These are phyloP conservation scores for Holothuria leucospilota DNA, from an alignment of 53 echinoderm and acorn worm genomes.

Conservation along the genomic window DNA sequence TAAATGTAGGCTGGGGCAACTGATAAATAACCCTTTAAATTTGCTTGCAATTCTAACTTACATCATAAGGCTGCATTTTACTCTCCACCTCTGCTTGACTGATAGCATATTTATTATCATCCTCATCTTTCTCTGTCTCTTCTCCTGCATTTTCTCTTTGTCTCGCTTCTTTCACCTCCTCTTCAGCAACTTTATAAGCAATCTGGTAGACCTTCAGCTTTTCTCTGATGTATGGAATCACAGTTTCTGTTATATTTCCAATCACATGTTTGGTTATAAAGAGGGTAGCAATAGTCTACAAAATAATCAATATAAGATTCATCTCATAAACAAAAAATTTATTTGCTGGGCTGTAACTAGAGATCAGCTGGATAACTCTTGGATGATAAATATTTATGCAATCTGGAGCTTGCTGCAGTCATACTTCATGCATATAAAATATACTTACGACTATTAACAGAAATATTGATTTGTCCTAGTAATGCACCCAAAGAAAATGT, in stretches of 20 bases:
- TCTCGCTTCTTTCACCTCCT: constrained; percentile 60
- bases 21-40: no score
- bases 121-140: constrained; percentile 18
- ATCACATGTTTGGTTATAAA: constrained; percentile 90
- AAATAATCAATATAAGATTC: background rate
- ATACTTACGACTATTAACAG: no score
- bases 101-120: constrained; percentile 68
- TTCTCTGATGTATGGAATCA: constrained; percentile 86
- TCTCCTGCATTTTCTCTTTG: constrained; percentile 22
- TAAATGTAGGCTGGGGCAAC: no score
- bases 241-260: constrained; percentile 90
- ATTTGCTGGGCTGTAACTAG: no score
- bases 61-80: constrained; percentile 92
- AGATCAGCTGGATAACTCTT: no score
- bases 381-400: no score
- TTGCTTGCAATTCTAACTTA: constrained; percentile 27
- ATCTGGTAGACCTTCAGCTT: constrained; percentile 85
- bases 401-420: no score
- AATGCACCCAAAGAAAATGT: no score
- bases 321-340: no score
- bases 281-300: constrained; percentile 86
- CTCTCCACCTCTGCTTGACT: constrained; percentile 96
- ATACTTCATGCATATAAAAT: no score
- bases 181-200: constrained; percentile 79
- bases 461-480: no score